phyloP scores from a whole-genome alignment of 1,140 invertebrate genomes.

The Drosophila melanogaster region Release_6_plus_ISO1_MT NT_037436.4:13077501-13078000 shows the following conservation, averaged over 20 bases:
- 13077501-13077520: constrained; percentile 49
- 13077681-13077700: constrained; percentile 22
- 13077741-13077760: constrained; percentile 71
- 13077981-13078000: constrained; percentile 80
- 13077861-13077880: constrained; percentile 80
- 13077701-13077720: constrained; percentile 78
- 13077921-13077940: constrained; percentile 8
- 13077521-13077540: constrained; percentile 82
- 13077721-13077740: constrained; percentile 79
- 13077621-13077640: constrained; percentile 69
- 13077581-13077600: constrained; percentile 26
- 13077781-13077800: constrained; percentile 49
- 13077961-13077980: constrained; percentile 72
- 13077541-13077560: constrained; percentile 76
- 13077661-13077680: constrained; percentile 80
- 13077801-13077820: constrained; percentile 71
- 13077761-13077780: constrained; percentile 65
- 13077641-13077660: constrained; percentile 76
- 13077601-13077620: constrained; percentile 74
- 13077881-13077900: constrained; percentile 21
- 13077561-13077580: constrained; percentile 58
- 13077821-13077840: constrained; percentile 73
- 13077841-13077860: constrained; percentile 82
- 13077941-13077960: constrained; percentile 42
- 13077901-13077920: background rate